These are phyloP conservation scores for Agrypnus murinus DNA, from an alignment of 2,888 invertebrate species.

Conservation along the genomic window DNA sequence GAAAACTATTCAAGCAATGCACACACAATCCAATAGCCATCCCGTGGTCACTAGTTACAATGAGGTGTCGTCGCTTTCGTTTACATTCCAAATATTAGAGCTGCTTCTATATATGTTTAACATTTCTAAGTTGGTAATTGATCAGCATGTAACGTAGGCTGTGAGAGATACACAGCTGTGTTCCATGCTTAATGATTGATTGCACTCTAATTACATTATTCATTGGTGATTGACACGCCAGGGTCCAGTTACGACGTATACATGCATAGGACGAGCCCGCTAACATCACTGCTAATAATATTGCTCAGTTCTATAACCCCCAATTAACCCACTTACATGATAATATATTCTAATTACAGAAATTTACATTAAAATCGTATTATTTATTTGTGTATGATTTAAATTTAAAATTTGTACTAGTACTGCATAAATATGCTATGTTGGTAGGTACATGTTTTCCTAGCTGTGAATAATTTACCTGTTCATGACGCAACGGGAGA, in stretches of 20 bases:
- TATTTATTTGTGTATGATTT: no score
- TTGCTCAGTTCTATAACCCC: constrained; percentile 45
- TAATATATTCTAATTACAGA: constrained; percentile 39
- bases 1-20: no score
- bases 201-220: constrained; percentile 70
- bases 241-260: constrained; percentile 53
- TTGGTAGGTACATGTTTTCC: no score
- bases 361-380: not conserved
- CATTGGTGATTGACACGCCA: constrained; percentile 67
- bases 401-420: not conserved
- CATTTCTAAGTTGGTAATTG: constrained; percentile 61
- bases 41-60: no score
- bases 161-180: constrained; percentile 66
- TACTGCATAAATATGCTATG: not conserved
- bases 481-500: not conserved
- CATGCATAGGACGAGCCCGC: constrained; percentile 50
- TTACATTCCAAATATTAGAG: no score
- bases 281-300: constrained; percentile 47
- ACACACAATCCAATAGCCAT: no score
- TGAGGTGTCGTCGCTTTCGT: no score
- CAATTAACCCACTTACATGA: constrained; percentile 49
- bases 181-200: constrained; percentile 67
- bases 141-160: constrained; percentile 64
- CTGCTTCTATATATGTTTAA: constrained; percentile 42
- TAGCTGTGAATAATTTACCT: not conserved